phyloP scores from a whole-genome alignment of 2,888 invertebrate species.

The Microchrysa polita region DNA sequence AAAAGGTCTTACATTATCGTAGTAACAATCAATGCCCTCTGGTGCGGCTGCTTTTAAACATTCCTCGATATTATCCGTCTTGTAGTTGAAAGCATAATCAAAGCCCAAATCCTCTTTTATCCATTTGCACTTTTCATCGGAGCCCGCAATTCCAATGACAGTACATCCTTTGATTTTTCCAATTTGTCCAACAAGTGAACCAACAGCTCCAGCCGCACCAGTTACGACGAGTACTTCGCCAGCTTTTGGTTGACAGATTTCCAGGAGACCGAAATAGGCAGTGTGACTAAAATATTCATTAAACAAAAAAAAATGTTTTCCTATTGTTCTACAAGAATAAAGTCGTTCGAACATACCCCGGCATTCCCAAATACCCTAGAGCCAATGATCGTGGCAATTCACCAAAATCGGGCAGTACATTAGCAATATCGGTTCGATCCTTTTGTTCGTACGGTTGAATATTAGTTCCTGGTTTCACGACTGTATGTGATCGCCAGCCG shows the following conservation, averaged over 20 bases:
- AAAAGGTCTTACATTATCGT: slow-evolving; percentile 72
- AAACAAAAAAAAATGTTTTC: slow-evolving; percentile 4
- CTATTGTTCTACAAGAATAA: too few relatives aligned
- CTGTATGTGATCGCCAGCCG: slow-evolving; percentile 65
- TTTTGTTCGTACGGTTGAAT: slow-evolving; percentile 52
- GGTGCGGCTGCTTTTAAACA: slow-evolving; percentile 72
- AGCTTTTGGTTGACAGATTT: slow-evolving; percentile 74
- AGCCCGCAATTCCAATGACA: slow-evolving; percentile 79
- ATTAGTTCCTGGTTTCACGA: slow-evolving; percentile 59
- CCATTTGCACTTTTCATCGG: slow-evolving; percentile 77
- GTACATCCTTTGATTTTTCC: slow-evolving; percentile 76
- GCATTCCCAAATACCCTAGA: slow-evolving; percentile 77
- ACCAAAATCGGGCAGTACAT: slow-evolving; percentile 69
- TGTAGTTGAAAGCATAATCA: slow-evolving; percentile 78
- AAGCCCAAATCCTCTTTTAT: slow-evolving; percentile 73
- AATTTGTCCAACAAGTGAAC: slow-evolving; percentile 80
- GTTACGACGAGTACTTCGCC: slow-evolving; percentile 80
- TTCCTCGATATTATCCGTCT: slow-evolving; percentile 67
- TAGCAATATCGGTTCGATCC: slow-evolving; percentile 53
- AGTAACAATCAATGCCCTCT: slow-evolving; percentile 79
- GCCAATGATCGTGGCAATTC: slow-evolving; percentile 70
- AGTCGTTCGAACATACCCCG: slow-evolving; percentile 68
- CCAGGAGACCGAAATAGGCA: slow-evolving; percentile 78
- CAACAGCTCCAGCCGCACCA: slow-evolving; percentile 82
- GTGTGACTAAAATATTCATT: slow-evolving; percentile 68